phyloP scores from a whole-genome alignment of 2,113 vertebrate species.

The Chloropsis cyanopogon region DNA sequence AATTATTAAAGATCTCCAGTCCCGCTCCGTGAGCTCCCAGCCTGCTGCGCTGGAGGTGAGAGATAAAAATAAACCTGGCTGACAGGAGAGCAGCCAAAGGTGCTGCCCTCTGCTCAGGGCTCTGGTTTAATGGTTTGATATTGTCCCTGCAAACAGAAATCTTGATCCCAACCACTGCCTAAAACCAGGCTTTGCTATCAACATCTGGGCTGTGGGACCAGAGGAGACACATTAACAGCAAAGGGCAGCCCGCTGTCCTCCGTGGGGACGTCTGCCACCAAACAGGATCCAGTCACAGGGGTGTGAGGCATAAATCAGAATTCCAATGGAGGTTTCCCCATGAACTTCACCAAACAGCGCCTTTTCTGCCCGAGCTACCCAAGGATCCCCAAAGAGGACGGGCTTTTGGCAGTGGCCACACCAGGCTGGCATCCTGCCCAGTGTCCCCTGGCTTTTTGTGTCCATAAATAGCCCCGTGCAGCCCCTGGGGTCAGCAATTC shows the following conservation, averaged over 20 bases:
- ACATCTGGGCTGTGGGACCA: not conserved
- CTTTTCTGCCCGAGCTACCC: not conserved
- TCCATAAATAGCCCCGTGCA: not conserved
- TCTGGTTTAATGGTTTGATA: not conserved
- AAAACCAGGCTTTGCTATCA: not conserved
- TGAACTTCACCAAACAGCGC: accelerated
- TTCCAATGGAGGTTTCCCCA: accelerated
- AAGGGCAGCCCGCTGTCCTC: not conserved
- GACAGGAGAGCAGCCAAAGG: not conserved
- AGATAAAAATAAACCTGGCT: not conserved
- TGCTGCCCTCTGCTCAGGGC: not conserved
- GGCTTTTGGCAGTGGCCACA: not conserved
- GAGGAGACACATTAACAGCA: not conserved
- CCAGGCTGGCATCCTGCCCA: not conserved
- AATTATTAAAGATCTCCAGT: conserved; percentile 7
- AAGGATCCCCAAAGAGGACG: not conserved
- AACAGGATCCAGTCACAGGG: accelerated
- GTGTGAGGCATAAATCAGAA: not conserved
- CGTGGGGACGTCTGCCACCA: not conserved
- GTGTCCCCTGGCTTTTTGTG: not conserved
- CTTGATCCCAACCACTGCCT: not conserved
- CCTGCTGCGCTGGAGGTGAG: not conserved
- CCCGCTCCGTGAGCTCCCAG: not conserved
- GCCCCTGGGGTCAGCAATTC: not conserved
- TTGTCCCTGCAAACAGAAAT: not conserved